Conservation (phyloP, 2,888 invertebrate genomes). For the Conchocele bisecta region DNA sequence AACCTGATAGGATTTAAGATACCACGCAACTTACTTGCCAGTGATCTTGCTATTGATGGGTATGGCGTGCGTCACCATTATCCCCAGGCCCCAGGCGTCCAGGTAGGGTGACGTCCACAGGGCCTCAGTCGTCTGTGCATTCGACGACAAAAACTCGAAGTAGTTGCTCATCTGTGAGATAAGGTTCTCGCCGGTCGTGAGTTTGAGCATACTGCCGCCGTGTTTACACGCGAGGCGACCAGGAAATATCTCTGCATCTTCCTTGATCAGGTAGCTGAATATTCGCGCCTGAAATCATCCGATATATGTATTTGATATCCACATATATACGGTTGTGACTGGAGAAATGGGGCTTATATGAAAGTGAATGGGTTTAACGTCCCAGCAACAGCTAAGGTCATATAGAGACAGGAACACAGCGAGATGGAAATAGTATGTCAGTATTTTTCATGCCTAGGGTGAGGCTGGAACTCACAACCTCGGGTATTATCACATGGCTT, state of each 20-base stretch:
- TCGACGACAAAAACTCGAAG: conserved; percentile 82
- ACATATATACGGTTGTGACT: too few relatives aligned
- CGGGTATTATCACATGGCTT: too few relatives aligned
- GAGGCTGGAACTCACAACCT: too few relatives aligned
- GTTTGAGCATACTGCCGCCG: conserved; percentile 81
- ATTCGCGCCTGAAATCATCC: conserved; percentile 77
- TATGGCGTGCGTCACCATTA: conserved; percentile 83
- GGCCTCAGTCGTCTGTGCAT: conserved; percentile 78
- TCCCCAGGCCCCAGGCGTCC: conserved; percentile 82
- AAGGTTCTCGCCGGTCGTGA: conserved; percentile 81
- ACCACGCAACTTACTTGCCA: conserved; percentile 75
- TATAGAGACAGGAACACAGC: too few relatives aligned
- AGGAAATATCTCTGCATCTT: conserved; percentile 82
- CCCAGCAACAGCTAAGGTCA: too few relatives aligned
- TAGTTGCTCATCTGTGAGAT: conserved; percentile 83
- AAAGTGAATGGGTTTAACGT: too few relatives aligned
- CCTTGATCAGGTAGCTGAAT: conserved; percentile 82
- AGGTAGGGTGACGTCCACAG: conserved; percentile 83
- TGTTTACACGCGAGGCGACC: conserved; percentile 81
- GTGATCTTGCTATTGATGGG: conserved; percentile 80
- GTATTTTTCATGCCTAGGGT: too few relatives aligned
- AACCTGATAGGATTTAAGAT: too few relatives aligned
- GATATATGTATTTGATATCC: too few relatives aligned
- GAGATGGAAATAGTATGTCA: too few relatives aligned
- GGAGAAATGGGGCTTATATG: too few relatives aligned